A percentile compares a stretch with the other conserved stretches of the same genome.
These are phyloP conservation scores for Archips xylosteana DNA, from an alignment of 2,888 invertebrate genomes.

Conservation along the genomic window DNA sequence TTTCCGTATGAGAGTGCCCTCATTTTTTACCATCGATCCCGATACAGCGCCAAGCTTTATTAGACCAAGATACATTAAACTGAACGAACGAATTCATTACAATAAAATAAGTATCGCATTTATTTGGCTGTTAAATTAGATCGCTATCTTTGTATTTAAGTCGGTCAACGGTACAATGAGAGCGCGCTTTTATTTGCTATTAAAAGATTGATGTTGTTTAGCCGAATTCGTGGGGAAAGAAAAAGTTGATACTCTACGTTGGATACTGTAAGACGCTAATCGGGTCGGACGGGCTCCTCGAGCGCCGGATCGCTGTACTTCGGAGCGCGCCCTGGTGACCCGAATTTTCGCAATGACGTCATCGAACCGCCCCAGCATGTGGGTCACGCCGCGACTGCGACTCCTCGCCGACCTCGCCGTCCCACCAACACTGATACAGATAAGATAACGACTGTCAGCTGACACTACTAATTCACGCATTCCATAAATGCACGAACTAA, in stretches of 20 bases:
- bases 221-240: slow-evolving; percentile 7
- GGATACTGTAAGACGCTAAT: slow-evolving; percentile 47
- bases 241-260: slow-evolving; percentile 12
- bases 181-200: slow-evolving; percentile 8
- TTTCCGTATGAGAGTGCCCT: slow-evolving; percentile 2
- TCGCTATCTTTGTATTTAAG: background rate
- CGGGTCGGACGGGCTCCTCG: slow-evolving; percentile 50
- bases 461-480: slow-evolving; percentile 21
- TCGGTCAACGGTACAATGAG: slow-evolving; percentile 23
- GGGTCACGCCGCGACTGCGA: slow-evolving; percentile 57
- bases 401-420: slow-evolving; percentile 47
- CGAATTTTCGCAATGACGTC: slow-evolving; percentile 80
- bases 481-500: slow-evolving; percentile 4
- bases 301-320: slow-evolving; percentile 53
- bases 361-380: slow-evolving; percentile 71
- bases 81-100: background rate
- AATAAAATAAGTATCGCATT: slow-evolving; percentile 5
- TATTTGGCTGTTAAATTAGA: slow-evolving; percentile 15
- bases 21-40: slow-evolving; percentile 2
- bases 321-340: slow-evolving; percentile 74
- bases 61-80: background rate
- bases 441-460: slow-evolving; percentile 43
- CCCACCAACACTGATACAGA: slow-evolving; percentile 33
- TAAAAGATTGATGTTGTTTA: slow-evolving; percentile 25
- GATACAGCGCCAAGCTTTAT: background rate